phyloP scores from a whole-genome alignment of 2,888 invertebrate genomes.

The Nomada hirtipes region DNA sequence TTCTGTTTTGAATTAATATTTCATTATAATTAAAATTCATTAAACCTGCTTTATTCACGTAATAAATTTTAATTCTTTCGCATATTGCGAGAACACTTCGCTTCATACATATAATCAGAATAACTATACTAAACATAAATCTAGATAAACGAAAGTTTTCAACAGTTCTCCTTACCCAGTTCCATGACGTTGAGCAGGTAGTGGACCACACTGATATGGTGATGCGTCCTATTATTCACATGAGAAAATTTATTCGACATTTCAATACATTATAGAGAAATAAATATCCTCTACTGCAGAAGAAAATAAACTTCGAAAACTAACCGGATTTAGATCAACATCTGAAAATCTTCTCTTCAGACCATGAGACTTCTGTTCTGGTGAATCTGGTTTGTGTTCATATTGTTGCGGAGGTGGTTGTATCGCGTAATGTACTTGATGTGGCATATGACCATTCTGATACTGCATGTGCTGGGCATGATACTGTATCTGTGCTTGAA shows the following conservation, averaged over 20 bases:
- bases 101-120: conserved; percentile 27
- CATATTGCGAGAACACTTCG: conserved; percentile 25
- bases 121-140: conserved; percentile 19
- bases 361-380: conserved; percentile 81
- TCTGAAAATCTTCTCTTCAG: conserved; percentile 82
- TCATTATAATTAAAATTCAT: conserved; percentile 44
- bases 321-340: conserved; percentile 80
- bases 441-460: conserved; percentile 82
- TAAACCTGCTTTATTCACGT: conserved; percentile 63
- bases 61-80: conserved; percentile 26
- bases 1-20: conserved; percentile 31
- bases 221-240: conserved; percentile 75
- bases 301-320: conserved; percentile 14
- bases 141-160: conserved; percentile 8
- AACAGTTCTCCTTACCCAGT: conserved; percentile 79
- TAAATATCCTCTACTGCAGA: not conserved
- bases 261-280: not conserved
- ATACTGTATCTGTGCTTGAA: conserved; percentile 81
- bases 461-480: conserved; percentile 82
- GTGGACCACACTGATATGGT: conserved; percentile 79
- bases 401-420: conserved; percentile 79
- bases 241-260: conserved; percentile 8
- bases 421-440: conserved; percentile 80
- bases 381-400: conserved; percentile 79
- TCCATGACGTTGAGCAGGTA: conserved; percentile 80